A percentile compares a stretch with the other conserved stretches of the same genome.
These are phyloP conservation scores for Eospalax fontanierii DNA, from an alignment of 2,797 vertebrate genomes.

Conservation along the genomic window DNA sequence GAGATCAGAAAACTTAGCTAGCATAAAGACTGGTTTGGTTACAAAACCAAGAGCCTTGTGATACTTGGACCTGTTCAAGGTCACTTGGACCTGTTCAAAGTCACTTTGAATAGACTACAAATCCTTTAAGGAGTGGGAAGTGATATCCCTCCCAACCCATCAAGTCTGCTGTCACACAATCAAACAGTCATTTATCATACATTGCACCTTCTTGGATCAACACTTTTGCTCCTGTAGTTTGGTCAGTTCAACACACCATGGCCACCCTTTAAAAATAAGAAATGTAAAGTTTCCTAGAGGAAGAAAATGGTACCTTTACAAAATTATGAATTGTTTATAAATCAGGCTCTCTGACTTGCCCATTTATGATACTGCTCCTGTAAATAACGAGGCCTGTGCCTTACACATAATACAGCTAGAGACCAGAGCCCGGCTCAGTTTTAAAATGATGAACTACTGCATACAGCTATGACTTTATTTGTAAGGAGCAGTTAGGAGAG, in stretches of 20 bases:
- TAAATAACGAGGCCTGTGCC: conserved; percentile 93
- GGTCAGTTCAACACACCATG: not conserved
- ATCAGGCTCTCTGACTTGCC: conserved; percentile 92
- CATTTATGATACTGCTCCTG: conserved; percentile 92
- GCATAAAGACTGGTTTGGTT: not conserved
- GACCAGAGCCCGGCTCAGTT: conserved; percentile 93
- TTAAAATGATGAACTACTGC: conserved; percentile 94
- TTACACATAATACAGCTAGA: conserved; percentile 92
- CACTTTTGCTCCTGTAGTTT: not conserved
- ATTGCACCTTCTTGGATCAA: conserved; percentile 71
- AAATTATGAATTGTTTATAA: conserved; percentile 93
- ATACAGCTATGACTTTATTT: conserved; percentile 94
- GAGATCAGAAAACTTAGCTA: conserved; percentile 61
- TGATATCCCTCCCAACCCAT: conserved; percentile 9
- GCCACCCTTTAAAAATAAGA: conserved; percentile 78
- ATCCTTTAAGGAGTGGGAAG: not conserved
- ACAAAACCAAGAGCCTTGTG: conserved; percentile 50
- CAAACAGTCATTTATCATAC: conserved; percentile 68
- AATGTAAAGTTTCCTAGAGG: conserved; percentile 76
- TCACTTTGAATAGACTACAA: not conserved
- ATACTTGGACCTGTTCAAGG: accelerated
- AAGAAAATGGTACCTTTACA: conserved; percentile 84
- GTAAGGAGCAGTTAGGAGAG: conserved; percentile 94
- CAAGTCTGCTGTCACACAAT: conserved; percentile 4
- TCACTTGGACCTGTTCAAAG: accelerated